These are phyloP conservation scores for Merops nubicus DNA, from an alignment of 2,113 vertebrate species.

Conservation along the genomic window DNA sequence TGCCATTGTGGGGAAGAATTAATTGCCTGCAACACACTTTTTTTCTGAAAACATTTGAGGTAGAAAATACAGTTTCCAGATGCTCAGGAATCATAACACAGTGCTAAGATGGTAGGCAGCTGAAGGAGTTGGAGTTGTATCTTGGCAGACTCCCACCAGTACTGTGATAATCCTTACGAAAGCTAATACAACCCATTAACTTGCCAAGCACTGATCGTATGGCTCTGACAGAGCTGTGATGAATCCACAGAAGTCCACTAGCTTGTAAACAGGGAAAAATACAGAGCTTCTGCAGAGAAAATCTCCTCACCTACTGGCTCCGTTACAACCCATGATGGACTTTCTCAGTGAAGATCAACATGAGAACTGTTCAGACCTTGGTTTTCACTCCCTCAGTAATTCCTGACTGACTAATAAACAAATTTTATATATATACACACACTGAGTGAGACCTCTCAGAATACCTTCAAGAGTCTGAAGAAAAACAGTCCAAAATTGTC, in stretches of 20 bases:
- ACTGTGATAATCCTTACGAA: not conserved
- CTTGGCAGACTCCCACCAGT: not conserved
- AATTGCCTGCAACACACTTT: not conserved
- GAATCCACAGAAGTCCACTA: not conserved
- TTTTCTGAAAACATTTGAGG: not conserved
- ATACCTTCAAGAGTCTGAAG: not conserved
- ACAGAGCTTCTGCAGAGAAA: not conserved
- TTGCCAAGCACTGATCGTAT: not conserved
- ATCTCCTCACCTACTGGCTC: not conserved
- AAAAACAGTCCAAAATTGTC: not conserved
- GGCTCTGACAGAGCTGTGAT: not conserved
- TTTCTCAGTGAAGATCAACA: not conserved
- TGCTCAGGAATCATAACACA: not conserved
- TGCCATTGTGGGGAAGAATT: not conserved
- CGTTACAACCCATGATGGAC: not conserved
- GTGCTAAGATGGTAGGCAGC: not conserved
- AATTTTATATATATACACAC: not conserved
- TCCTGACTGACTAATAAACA: not conserved
- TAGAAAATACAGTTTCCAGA: not conserved
- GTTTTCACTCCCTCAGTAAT: not conserved
- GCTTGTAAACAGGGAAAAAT: not conserved
- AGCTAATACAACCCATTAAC: not conserved
- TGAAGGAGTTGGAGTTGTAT: not conserved
- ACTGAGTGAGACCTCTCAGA: not conserved
- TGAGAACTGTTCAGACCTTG: not conserved